phyloP scores from a whole-genome alignment of 2,113 vertebrate species.

The Colossoma macropomum region DNA sequence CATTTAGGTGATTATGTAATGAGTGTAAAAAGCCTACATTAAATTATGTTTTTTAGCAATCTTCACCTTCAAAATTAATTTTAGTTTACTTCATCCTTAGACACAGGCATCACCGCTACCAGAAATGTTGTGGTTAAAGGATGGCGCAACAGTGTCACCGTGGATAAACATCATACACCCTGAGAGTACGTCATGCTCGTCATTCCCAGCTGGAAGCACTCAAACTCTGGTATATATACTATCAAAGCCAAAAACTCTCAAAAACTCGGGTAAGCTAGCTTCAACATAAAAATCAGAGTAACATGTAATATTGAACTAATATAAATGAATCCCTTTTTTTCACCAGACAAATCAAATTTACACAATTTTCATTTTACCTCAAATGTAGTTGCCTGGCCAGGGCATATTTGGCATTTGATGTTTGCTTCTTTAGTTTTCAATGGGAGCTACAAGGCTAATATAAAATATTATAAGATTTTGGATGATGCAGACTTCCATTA shows the following conservation, averaged over 20 bases:
- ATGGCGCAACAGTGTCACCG: constrained; percentile 69
- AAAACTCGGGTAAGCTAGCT: constrained; percentile 71
- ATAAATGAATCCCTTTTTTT: too few relatives aligned
- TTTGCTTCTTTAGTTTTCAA: too few relatives aligned
- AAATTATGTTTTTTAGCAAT: neutral
- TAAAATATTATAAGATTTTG: too few relatives aligned
- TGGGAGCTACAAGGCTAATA: too few relatives aligned
- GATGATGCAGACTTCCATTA: too few relatives aligned
- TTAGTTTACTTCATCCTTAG: neutral
- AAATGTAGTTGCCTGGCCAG: too few relatives aligned
- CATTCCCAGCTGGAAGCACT: constrained; percentile 72
- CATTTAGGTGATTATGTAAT: too few relatives aligned
- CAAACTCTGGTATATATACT: constrained; percentile 80
- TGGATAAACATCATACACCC: constrained; percentile 67
- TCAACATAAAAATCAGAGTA: constrained; percentile 81
- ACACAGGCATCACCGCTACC: constrained; percentile 81
- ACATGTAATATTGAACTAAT: constrained; percentile 76
- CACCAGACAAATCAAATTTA: too few relatives aligned
- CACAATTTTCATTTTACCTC: too few relatives aligned
- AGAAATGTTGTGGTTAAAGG: constrained; percentile 84
- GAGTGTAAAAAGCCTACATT: too few relatives aligned
- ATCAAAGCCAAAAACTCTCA: constrained; percentile 73
- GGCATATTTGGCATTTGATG: too few relatives aligned
- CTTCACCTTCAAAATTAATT: neutral
- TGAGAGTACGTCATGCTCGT: constrained; percentile 78